Conservation (phyloP, 2,888 invertebrate genomes). For the Oasisia sp. region DNA sequence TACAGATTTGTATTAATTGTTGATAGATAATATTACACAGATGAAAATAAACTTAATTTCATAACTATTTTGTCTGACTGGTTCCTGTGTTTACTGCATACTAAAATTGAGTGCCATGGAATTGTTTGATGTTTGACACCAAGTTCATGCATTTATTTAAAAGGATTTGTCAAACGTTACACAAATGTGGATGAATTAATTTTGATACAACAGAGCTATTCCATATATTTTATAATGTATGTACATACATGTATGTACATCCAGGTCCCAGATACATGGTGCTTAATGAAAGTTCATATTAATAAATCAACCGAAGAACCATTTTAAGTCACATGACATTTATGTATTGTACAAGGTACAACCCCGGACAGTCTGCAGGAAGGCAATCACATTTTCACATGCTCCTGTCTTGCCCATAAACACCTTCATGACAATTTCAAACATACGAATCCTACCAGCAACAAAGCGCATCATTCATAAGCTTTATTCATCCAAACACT, state of each 20-base stretch:
- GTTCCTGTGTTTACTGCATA: neutral
- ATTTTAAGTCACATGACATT: neutral
- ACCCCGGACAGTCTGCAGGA: neutral
- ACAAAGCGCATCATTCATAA: neutral
- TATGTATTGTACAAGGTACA: neutral
- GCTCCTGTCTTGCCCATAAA: neutral
- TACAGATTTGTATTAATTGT: slow-evolving; percentile 6
- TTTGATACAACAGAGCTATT: no score
- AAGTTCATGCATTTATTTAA: no score
- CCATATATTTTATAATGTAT: no score
- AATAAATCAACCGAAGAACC: neutral
- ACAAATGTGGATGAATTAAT: no score
- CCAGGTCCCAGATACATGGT: no score
- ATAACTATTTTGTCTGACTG: neutral
- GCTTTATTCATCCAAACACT: no score
- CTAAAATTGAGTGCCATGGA: neutral
- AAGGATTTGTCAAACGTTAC: no score
- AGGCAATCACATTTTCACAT: neutral
- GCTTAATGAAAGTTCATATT: no score
- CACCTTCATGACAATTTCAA: no score
- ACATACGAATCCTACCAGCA: no score
- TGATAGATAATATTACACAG: neutral
- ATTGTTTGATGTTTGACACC: neutral
- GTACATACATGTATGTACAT: no score
- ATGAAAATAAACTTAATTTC: neutral